Percentiles rank a stretch among this genome's conserved stretches.
These are phyloP conservation scores for Lithophane semibrunnea DNA, from an alignment of 2,888 invertebrate species.

Conservation along the genomic window DNA sequence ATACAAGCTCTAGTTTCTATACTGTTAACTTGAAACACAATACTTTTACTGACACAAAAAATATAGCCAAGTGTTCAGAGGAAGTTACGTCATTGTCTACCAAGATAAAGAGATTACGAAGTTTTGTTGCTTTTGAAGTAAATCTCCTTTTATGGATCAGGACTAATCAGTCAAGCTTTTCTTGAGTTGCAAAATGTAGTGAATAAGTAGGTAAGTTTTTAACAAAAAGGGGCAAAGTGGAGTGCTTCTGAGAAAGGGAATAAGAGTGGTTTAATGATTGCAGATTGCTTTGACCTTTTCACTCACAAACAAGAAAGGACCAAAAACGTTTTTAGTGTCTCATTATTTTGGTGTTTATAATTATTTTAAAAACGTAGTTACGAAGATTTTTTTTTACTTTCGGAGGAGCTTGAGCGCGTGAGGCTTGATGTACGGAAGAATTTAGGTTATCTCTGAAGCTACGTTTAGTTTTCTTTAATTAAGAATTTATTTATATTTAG, in stretches of 20 bases:
- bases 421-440: too few relatives aligned
- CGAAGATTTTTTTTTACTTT: too few relatives aligned
- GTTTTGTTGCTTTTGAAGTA: conserved; percentile 30
- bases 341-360: neutral
- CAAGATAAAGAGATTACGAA: conserved; percentile 49
- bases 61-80: conserved; percentile 37
- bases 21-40: conserved; percentile 44
- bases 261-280: conserved; percentile 15
- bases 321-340: conserved; percentile 8
- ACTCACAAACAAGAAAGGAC: conserved; percentile 10
- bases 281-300: conserved; percentile 39
- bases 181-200: conserved; percentile 40
- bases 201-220: conserved; percentile 9
- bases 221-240: conserved; percentile 8
- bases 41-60: conserved; percentile 52
- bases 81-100: conserved; percentile 55
- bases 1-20: conserved; percentile 25
- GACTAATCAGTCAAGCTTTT: conserved; percentile 39
- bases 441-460: neutral
- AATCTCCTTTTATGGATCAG: conserved; percentile 39
- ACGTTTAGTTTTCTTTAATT: neutral
- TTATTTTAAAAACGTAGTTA: too few relatives aligned
- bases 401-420: too few relatives aligned
- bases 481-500: neutral
- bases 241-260: conserved; percentile 11